Base-by-base conservation (phyloP, 2,888 invertebrate genomes). In the Eupithecia tripunctaria region DNA sequence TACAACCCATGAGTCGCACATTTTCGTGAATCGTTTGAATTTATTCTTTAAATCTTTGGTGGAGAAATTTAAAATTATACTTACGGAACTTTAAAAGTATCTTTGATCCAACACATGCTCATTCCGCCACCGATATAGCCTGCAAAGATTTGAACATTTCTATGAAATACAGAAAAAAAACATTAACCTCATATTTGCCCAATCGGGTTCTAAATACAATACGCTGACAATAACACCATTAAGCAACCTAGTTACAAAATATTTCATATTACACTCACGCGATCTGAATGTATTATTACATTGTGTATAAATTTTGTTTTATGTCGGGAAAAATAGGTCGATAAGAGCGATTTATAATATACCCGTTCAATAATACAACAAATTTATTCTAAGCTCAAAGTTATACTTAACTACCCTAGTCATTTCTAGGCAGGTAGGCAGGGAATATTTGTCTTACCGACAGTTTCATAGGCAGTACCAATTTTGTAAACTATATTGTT, bases 81-180 rank as follows among this genome's bases (percentile, higher is more conserved):
- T 60, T 18, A 60, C 60, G 60, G 60, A 60, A 60, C 8, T 60
- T 60, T 60, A 18, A 60, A 60, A 29, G 60, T 1, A 29, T 60
- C 0, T 29, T 60, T 60, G 29, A 8, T 29, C 60, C 60, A 60
- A 29, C 29, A 27, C 27, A 15, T 12, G 60, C 29, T 60, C 29
- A 29, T 29, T 18, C 60, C 60, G 18, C 60, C 29, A 18, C 15
- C 27, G 0, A 8, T 29, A 29, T 60, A 60, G 29, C 29, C 60
- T 60, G 60, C 27, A 60, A 60, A 12, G 12, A 29, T 60, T 59
- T 18, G 18, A 51, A 51, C 2, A 51, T n/a, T 10, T 21, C 21
- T 21, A 51, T 25, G 14, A 56, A 56, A 14, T 14, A 56, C 21
- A 25, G 2, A 12, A 25, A 21, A 47, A n/a, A 47, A n/a, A n/a